Conservation (phyloP, 2,888 invertebrate genomes). For the Coelinius sp. region DNA sequence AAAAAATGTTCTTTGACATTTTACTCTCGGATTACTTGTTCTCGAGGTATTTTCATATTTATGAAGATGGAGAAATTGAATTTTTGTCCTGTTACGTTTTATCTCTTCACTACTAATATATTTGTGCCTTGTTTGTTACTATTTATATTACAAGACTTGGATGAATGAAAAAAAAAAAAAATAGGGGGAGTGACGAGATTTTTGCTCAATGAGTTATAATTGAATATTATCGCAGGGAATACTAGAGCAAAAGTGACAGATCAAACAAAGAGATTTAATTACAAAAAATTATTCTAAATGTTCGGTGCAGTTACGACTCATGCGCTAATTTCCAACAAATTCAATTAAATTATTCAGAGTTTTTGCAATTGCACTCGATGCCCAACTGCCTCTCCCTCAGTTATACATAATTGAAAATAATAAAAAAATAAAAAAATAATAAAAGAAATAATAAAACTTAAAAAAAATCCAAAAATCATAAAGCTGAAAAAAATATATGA, state of each 20-base stretch:
- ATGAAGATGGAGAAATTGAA: not conserved
- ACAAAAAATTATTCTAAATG: constrained; percentile 30
- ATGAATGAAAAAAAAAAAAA: constrained; percentile 8
- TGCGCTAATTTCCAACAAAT: constrained; percentile 35
- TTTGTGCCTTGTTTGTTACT: constrained; percentile 46
- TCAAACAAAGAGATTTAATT: constrained; percentile 4
- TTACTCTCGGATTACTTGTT: too few relatives aligned
- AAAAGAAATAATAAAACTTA: constrained; percentile 33
- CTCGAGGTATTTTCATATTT: not conserved
- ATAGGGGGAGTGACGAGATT: constrained; percentile 37
- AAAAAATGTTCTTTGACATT: too few relatives aligned
- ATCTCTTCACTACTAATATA: not conserved
- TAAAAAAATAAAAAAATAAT: constrained; percentile 44
- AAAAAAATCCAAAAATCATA: constrained; percentile 34
- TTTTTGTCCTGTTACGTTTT: not conserved
- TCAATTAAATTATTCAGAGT: constrained; percentile 10
- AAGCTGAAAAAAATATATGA: constrained; percentile 30
- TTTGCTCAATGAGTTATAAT: constrained; percentile 25
- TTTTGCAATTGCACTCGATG: constrained; percentile 1
- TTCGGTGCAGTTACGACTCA: constrained; percentile 14
- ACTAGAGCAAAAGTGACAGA: constrained; percentile 20
- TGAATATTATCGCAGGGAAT: not conserved
- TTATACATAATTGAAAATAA: constrained; percentile 41
- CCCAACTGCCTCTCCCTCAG: constrained; percentile 13
- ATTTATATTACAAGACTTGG: constrained; percentile 20